Conservation (phyloP, 2,797 vertebrate genomes). For the Ctenopoma multispine region DNA sequence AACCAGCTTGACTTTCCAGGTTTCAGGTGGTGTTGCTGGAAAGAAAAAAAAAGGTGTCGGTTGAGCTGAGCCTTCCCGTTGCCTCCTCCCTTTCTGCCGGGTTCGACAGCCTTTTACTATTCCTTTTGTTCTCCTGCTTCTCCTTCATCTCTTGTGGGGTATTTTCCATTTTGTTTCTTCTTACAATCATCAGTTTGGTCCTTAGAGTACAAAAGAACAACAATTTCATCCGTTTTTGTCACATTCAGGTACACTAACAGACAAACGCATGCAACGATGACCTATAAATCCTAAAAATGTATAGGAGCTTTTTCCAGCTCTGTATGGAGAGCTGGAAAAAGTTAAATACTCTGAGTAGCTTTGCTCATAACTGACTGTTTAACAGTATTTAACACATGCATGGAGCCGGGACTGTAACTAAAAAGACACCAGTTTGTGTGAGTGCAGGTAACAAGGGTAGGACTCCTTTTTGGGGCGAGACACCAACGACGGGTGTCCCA, state of each 20-base stretch:
- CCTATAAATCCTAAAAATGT: no score
- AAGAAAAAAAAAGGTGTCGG: not conserved
- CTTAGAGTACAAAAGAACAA: no score
- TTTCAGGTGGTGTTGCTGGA: constrained; percentile 13
- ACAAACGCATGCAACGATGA: not conserved
- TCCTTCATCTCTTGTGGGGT: not conserved
- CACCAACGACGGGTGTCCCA: not conserved
- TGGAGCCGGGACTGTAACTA: constrained; percentile 18
- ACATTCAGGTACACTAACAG: not conserved
- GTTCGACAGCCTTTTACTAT: constrained; percentile 3
- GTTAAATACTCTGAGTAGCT: not conserved
- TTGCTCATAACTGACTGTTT: not conserved
- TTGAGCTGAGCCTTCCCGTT: not conserved
- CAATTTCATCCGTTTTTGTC: no score
- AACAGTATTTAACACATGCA: not conserved
- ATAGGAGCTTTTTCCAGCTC: no score
- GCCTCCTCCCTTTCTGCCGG: constrained; percentile 12
- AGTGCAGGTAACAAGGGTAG: not conserved
- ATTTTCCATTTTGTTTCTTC: not conserved
- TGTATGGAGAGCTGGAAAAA: not conserved
- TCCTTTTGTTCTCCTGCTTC: not conserved
- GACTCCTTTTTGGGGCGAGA: not conserved
- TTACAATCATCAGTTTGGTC: not conserved
- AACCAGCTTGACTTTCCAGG: constrained; percentile 21
- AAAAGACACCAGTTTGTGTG: not conserved